These are phyloP conservation scores for Ceratosolen solmsi DNA, from an alignment of 1,140 invertebrate species.

Conservation along the genomic window DNA sequence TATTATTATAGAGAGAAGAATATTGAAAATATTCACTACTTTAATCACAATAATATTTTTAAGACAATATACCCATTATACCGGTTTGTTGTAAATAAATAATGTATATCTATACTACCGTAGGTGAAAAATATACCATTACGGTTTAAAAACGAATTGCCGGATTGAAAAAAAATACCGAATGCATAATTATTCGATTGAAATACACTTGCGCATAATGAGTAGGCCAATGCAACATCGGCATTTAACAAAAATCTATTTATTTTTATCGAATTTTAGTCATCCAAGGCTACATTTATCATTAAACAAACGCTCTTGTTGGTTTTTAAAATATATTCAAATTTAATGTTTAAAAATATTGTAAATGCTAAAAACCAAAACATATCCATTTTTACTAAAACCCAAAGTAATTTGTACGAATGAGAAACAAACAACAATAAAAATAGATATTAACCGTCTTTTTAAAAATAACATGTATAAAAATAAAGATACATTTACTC, in stretches of 20 bases:
- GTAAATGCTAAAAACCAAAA: background rate
- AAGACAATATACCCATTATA: too few relatives aligned
- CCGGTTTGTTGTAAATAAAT: too few relatives aligned
- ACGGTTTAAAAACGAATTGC: too few relatives aligned
- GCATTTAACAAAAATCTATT: background rate
- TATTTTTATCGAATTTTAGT: slow-evolving; percentile 26
- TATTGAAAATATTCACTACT: too few relatives aligned
- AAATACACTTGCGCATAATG: background rate
- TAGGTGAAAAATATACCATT: too few relatives aligned
- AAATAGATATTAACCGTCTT: background rate
- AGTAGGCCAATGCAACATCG: background rate
- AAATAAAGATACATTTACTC: background rate
- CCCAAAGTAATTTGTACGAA: background rate
- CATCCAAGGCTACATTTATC: slow-evolving; percentile 30
- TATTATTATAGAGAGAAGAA: too few relatives aligned
- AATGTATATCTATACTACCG: too few relatives aligned
- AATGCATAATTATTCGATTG: too few relatives aligned
- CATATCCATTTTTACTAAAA: too few relatives aligned
- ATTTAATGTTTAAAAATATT: background rate
- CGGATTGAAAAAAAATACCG: too few relatives aligned
- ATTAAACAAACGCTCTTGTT: slow-evolving; percentile 19
- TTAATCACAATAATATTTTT: too few relatives aligned
- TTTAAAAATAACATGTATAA: background rate
- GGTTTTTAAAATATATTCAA: slow-evolving; percentile 1
- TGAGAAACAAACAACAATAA: background rate